Evolutionary conservation across 2,797 vertebrate species (phyloP), one percentile per base, ranked within the genome.

Genomic region (Sebastolobus alascanus): DNA sequence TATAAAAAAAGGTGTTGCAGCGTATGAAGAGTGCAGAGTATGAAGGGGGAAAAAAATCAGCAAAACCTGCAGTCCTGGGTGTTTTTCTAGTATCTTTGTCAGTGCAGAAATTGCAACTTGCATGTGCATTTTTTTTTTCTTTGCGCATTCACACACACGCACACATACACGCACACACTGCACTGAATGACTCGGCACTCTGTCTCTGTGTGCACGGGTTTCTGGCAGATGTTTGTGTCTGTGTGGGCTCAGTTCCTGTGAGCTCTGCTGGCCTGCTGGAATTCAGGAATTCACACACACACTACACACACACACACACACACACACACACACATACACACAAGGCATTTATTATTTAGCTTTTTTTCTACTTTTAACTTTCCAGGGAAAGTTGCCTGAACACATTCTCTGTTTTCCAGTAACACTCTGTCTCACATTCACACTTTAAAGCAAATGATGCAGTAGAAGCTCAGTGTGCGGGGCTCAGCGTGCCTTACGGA

Each of bases 221-320:
- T 88, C 82, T 91, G 88, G 87, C 86, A 91, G 86, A 87, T 85
- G 88, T 87, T 82, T 91, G 87, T 79, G 76, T 89, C 84, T 87
- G 91, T 91, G 89, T 93, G 91, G 87, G 89, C 88, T 82, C 84
- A 76, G 87, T 90, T 90, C 89, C 86, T 87, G 87, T 90, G 89
- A 89, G 87, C 84, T 83, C 73, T 89, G 81, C 85, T 86, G 84
- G 84, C 83, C 86, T 25, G 77, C 85, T 91, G 92, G 88, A 92
- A 92, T 91, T 87, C 84, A 89, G 85, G 79, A 85, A 87, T 71
- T 50, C 60, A 38, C 61, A 35, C 74, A 50, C 77, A 37, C 68
- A 69, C 37, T 37, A 38, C 76, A 67, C 10, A 25, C 25, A 75
- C 81, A 77, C 64, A 72, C 71, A 66, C 65, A 58, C 58, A 74